Percentiles rank a stretch among this genome's conserved stretches.
phyloP scores from a whole-genome alignment of 2,113 vertebrate species.

The Heterotilapia buettikoferi region DNA sequence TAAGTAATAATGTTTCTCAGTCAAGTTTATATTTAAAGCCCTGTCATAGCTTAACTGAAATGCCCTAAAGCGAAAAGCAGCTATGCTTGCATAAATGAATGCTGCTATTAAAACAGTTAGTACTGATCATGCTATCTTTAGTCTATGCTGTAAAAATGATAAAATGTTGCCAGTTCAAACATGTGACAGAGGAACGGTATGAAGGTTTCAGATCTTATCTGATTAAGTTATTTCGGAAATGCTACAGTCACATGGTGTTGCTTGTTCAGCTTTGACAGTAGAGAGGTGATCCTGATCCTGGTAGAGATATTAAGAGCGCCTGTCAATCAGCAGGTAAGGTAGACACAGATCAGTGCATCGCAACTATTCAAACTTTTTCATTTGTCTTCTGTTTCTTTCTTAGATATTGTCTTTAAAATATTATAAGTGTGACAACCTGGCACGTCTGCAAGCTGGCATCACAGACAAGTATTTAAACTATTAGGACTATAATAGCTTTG shows the following conservation, averaged over 20 bases:
- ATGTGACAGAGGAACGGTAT: constrained; percentile 39
- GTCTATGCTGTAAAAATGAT: neutral
- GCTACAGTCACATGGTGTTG: constrained; percentile 42
- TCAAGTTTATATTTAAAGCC: neutral
- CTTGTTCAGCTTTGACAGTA: neutral
- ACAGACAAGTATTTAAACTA: neutral
- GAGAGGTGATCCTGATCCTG: neutral
- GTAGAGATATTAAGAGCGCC: constrained; percentile 10
- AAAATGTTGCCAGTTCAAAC: neutral
- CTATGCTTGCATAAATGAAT: neutral
- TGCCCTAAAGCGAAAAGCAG: neutral
- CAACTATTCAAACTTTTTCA: neutral
- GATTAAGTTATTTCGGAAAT: constrained; percentile 17
- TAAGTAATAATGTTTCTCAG: neutral
- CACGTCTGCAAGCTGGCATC: neutral
- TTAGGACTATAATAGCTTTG: too few relatives aligned
- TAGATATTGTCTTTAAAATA: neutral
- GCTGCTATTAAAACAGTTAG: neutral
- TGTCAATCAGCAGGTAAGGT: constrained; percentile 25
- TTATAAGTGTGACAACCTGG: neutral
- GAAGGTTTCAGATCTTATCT: constrained; percentile 50
- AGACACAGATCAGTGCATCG: neutral
- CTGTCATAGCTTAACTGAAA: neutral
- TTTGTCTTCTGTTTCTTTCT: neutral
- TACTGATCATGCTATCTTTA: neutral